phyloP scores from a whole-genome alignment of 2,113 vertebrate genomes.

The Plecturocebus donacophilus region DNA sequence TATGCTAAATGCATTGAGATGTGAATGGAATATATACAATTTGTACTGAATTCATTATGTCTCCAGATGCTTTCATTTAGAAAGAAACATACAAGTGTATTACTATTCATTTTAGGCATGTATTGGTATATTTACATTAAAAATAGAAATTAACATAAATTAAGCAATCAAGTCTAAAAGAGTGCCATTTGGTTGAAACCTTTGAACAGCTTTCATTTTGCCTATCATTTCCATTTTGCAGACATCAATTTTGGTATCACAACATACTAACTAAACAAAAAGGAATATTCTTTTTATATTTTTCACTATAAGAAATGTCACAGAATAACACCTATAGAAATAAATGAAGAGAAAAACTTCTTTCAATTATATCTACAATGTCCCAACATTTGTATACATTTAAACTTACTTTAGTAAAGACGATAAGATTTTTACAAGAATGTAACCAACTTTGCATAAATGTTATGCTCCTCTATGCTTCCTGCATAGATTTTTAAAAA shows the following conservation, averaged over 20 bases:
- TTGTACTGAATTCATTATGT: not conserved
- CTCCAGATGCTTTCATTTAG: not conserved
- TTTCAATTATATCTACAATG: not conserved
- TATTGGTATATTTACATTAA: constrained; percentile 1
- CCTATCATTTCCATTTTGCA: not conserved
- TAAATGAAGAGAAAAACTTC: not conserved
- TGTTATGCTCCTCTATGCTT: not conserved
- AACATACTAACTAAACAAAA: not conserved
- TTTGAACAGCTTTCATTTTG: not conserved
- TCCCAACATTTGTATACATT: not conserved
- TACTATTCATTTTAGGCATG: not conserved
- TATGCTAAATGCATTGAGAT: not conserved
- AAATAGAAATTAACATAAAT: constrained; percentile 33
- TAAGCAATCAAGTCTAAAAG: not conserved
- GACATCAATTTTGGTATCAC: not conserved
- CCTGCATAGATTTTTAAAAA: not conserved
- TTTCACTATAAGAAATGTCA: not conserved
- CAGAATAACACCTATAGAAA: not conserved
- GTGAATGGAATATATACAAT: not conserved
- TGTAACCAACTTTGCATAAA: not conserved
- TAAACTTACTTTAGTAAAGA: not conserved
- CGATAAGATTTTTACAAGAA: not conserved
- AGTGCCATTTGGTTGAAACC: not conserved
- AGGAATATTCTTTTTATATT: not conserved
- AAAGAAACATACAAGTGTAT: not conserved